Evolutionary conservation across 2,113 vertebrate genomes (phyloP).

Genomic region (human): GRCh38 chr4:61188501-61189000

Average conservation of each 20-base stretch:
- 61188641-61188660: background rate
- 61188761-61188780: background rate
- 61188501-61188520: background rate
- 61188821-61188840: background rate
- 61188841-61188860: background rate
- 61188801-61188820: background rate
- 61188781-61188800: background rate
- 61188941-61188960: background rate
- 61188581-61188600: background rate
- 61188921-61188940: background rate
- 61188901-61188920: background rate
- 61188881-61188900: background rate
- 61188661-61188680: background rate
- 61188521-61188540: constrained; percentile 49
- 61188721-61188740: background rate
- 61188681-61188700: background rate
- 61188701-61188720: background rate
- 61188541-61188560: background rate
- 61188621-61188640: background rate
- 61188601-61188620: background rate
- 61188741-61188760: background rate
- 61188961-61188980: background rate
- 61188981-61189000: background rate
- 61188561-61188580: background rate
- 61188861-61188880: background rate